Conservation (phyloP, 1,140 invertebrate genomes). For the Uloborus diversus region DNA sequence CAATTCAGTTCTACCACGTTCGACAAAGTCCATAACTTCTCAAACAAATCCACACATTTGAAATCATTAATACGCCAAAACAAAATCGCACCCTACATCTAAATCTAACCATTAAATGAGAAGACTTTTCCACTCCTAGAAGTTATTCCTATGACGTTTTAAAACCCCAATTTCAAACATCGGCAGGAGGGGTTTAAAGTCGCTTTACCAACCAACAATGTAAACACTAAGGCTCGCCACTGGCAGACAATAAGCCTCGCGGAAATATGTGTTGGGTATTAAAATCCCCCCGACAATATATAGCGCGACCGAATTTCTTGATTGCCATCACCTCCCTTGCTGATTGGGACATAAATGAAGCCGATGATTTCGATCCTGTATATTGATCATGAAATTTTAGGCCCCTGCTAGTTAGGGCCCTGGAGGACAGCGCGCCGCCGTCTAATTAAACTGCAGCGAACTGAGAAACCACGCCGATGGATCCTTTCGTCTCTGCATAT, state of each 20-base stretch:
- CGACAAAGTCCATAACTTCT: too few relatives aligned
- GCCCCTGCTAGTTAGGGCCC: slow-evolving; percentile 32
- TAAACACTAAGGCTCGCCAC: slow-evolving; percentile 33
- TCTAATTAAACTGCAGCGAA: slow-evolving; percentile 54
- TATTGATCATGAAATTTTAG: slow-evolving; percentile 49
- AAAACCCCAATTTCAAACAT: slow-evolving; percentile 38
- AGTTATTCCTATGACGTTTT: too few relatives aligned
- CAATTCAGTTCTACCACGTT: too few relatives aligned
- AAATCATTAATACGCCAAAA: too few relatives aligned
- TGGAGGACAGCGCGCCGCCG: slow-evolving; percentile 27
- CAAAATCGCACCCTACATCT: neutral
- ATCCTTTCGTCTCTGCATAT: slow-evolving; percentile 33
- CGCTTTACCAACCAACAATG: slow-evolving; percentile 49
- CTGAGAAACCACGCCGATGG: slow-evolving; percentile 38
- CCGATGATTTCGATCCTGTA: slow-evolving; percentile 43
- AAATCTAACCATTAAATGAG: slow-evolving; percentile 13
- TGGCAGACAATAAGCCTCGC: slow-evolving; percentile 36
- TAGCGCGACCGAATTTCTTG: slow-evolving; percentile 23
- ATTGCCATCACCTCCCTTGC: slow-evolving; percentile 45
- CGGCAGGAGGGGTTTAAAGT: slow-evolving; percentile 32
- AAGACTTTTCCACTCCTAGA: too few relatives aligned
- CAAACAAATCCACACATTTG: too few relatives aligned
- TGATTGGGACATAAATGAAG: slow-evolving; percentile 55
- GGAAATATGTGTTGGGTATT: slow-evolving; percentile 52
- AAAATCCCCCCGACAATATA: slow-evolving; percentile 20